phyloP scores from a whole-genome alignment of 2,797 vertebrate genomes.

The Anguilla marmorata region DNA sequence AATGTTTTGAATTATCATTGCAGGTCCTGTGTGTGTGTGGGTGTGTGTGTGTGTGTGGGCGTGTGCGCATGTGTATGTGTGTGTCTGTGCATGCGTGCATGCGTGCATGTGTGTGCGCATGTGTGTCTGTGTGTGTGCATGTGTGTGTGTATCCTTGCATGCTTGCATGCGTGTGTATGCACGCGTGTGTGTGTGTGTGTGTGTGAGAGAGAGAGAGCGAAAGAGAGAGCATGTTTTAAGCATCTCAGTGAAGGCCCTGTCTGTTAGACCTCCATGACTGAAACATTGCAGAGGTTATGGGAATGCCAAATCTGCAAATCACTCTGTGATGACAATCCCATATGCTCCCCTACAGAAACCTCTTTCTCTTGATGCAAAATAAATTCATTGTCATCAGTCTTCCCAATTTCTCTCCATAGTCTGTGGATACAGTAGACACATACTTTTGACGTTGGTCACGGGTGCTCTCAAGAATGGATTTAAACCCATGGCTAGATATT shows the following conservation, averaged over 20 bases:
- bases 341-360: conserved; percentile 69
- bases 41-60: conserved; percentile 34
- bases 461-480: conserved; percentile 36
- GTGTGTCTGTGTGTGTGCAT: conserved; percentile 36
- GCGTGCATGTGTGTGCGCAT: conserved; percentile 29
- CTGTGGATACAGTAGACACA: conserved; percentile 40
- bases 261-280: conserved; percentile 74
- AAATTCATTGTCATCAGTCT: conserved; percentile 49
- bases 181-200: conserved; percentile 34
- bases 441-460: conserved; percentile 49
- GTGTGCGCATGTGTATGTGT: background rate
- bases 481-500: conserved; percentile 8
- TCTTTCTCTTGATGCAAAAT: conserved; percentile 49
- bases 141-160: conserved; percentile 30
- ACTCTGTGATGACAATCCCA: conserved; percentile 78
- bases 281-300: conserved; percentile 78
- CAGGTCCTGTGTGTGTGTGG: conserved; percentile 44
- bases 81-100: background rate
- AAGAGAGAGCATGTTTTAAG: conserved; percentile 49
- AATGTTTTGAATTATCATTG: conserved; percentile 70
- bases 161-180: conserved; percentile 35
- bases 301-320: conserved; percentile 84
- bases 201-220: conserved; percentile 15
- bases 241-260: conserved; percentile 48
- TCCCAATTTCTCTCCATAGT: conserved; percentile 23